A percentile compares a stretch with the other conserved stretches of the same genome.
Evolutionary conservation across 2,888 invertebrate genomes (phyloP).

Genomic region (Myathropa florea): DNA sequence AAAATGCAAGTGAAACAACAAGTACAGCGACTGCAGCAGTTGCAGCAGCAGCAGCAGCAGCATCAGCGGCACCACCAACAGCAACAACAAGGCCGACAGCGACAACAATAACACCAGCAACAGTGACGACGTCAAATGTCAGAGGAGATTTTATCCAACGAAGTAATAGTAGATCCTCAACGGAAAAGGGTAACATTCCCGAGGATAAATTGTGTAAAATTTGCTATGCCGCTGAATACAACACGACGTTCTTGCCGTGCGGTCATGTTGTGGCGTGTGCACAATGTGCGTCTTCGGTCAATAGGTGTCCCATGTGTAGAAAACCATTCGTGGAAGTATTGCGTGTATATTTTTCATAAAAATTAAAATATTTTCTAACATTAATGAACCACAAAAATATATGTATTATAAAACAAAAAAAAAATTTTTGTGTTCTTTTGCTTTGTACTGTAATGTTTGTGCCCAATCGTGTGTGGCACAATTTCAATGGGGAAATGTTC

Average conservation of each 20-base stretch:
- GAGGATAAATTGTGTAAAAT: conserved; percentile 92
- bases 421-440: conserved; percentile 18
- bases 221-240: conserved; percentile 93
- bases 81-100: too few relatives aligned
- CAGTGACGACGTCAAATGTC: conserved; percentile 21
- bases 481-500: too few relatives aligned
- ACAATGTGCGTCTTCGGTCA: conserved; percentile 92
- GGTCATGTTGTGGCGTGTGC: conserved; percentile 96
- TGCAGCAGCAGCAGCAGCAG: background rate
- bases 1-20: background rate
- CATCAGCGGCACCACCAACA: too few relatives aligned
- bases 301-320: conserved; percentile 94
- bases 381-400: conserved; percentile 39
- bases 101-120: too few relatives aligned
- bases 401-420: conserved; percentile 27
- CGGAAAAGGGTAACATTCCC: conserved; percentile 75
- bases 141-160: conserved; percentile 52
- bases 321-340: conserved; percentile 84
- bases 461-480: too few relatives aligned
- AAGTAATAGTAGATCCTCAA: conserved; percentile 40
- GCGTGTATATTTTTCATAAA: conserved; percentile 81
- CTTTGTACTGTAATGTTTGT: background rate
- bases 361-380: conserved; percentile 36
- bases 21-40: conserved; percentile 17
- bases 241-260: conserved; percentile 96